phyloP scores from a whole-genome alignment of 2,113 vertebrate species.

The Platycercus adscitus region DNA sequence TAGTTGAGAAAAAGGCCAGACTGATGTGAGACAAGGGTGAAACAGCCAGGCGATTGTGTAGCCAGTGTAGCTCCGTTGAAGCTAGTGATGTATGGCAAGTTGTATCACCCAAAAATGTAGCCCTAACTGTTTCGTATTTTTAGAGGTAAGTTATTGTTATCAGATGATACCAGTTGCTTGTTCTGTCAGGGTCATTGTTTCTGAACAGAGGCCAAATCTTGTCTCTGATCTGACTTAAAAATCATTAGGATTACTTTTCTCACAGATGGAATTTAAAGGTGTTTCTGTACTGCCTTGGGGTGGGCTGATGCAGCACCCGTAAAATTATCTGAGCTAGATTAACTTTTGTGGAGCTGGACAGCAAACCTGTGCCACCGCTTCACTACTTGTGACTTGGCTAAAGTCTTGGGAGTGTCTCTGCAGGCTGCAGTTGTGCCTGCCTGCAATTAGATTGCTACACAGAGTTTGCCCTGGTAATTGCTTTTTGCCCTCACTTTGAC shows the following conservation, averaged over 20 bases:
- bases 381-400: not conserved
- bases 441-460: not conserved
- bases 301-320: not conserved
- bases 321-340: not conserved
- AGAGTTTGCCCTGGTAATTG: not conserved
- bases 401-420: not conserved
- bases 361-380: not conserved
- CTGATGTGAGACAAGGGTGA: not conserved
- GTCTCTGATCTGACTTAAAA: not conserved
- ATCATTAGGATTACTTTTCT: not conserved
- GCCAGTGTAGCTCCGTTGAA: not conserved
- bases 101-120: not conserved
- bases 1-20: not conserved
- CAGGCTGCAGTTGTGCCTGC: not conserved
- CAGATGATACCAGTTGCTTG: not conserved
- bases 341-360: not conserved
- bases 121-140: not conserved
- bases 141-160: not conserved
- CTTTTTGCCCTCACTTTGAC: not conserved
- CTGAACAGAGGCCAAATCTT: not conserved
- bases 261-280: not conserved
- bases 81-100: not conserved
- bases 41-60: not conserved
- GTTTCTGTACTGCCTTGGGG: not conserved
- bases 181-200: not conserved